Conservation (phyloP, 2,113 vertebrate species). For the Alectura lathami region DNA sequence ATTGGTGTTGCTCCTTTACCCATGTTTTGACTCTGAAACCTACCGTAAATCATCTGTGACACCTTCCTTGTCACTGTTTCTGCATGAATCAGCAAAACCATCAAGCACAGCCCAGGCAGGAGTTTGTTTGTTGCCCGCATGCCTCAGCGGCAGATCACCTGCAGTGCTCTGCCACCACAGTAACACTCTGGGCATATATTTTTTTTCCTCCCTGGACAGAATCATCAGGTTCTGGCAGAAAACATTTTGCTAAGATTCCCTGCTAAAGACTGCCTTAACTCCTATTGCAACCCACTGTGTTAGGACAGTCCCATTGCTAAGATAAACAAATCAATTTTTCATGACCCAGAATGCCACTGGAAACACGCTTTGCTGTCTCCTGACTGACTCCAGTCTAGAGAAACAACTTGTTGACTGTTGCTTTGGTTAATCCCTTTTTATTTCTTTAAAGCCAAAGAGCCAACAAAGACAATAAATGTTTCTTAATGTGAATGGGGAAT, state of each 20-base stretch:
- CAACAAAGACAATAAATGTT: not conserved
- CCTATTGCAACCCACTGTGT: not conserved
- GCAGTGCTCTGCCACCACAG: not conserved
- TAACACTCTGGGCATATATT: not conserved
- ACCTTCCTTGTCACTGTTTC: not conserved
- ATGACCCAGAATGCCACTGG: not conserved
- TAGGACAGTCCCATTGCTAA: not conserved
- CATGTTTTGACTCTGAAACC: not conserved
- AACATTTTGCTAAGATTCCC: not conserved
- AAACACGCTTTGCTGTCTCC: not conserved
- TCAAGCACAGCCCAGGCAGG: not conserved
- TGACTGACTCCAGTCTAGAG: not conserved
- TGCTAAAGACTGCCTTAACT: too few species aligned
- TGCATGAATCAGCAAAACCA: not conserved
- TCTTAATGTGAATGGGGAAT: not conserved
- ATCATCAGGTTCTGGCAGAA: not conserved
- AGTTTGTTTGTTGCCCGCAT: not conserved
- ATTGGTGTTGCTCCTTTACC: not conserved
- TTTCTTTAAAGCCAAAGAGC: slow-evolving; percentile 6
- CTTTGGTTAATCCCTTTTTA: not conserved
- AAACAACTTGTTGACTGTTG: not conserved
- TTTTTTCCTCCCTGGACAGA: not conserved
- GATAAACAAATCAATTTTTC: not conserved
- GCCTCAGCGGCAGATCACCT: not conserved
- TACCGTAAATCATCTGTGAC: not conserved